Evolutionary conservation across 2,797 vertebrate genomes (phyloP), one percentile per base, ranked within the genome.

Genomic region (Mareca penelope): DNA sequence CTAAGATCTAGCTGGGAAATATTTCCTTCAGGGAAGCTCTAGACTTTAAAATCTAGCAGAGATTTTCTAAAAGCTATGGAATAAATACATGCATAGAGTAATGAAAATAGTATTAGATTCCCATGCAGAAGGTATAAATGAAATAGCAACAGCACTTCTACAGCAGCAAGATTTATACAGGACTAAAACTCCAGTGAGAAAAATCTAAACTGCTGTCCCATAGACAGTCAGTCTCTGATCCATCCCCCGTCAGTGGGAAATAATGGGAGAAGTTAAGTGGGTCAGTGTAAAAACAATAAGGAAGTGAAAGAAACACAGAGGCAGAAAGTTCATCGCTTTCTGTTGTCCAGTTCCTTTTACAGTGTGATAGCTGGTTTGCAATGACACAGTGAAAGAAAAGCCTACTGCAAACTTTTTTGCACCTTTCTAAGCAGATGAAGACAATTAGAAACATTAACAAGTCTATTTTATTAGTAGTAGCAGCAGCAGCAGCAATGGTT

Each of bases 1-100:
- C 42, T 67, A 65, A 72, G 50, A 88, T 59, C 85, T 91, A 56
- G 18, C 46, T 79, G 70, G 46, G 33, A 93, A 88, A 76, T 60
- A 63, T 55, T 91, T 83, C 73, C 63, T 79, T 85, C 59, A 56
- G 87, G 82, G 84, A 94, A 87, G 11, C 42, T 48, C 55, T 56
- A 35, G 67, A 57, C 63, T 72, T 90, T 31, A 73, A 81, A 89
- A 33, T 42, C 67, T 80, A 87, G 46, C 5, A 72, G 44, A 77
- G 23, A 67, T 65, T 88, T 94, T 94, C 81, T 72, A 83, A 72
- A 13, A 70, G 24, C 59, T 85, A 40, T 76, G 76, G 71, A 90
- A 88, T 26, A 89, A 89, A 81, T 50, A 50, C 8, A 64, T 4
- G 4, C 7, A 9, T 26, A 35, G 13, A 31, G 8, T 28, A 76